Base-by-base conservation (phyloP, 1,140 invertebrate genomes). In the Diprion similis region DNA sequence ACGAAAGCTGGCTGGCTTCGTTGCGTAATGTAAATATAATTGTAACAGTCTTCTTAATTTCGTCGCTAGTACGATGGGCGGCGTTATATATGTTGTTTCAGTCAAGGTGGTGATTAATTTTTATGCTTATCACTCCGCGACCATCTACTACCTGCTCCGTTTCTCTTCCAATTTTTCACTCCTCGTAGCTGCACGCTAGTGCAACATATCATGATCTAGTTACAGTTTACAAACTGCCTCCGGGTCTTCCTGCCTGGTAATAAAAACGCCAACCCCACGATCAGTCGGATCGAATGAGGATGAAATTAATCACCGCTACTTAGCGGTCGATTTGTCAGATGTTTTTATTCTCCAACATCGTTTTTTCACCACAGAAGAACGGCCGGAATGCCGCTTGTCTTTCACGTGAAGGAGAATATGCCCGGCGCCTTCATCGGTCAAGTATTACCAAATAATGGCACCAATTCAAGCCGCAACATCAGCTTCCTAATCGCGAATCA, bases 401-500 rank as follows among this genome's bases (percentile, higher is more conserved):
- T 96, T 80, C 91, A 92, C 71, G 93, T 95, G 0, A 91, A 91
- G 78, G 95, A 97, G 86, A 97, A 96, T 83, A 80, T 92, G 11
- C 90, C 92, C 1, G 93, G 93, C 19, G 91, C 92, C 24, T 89
- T 93, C 10, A 94, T 97, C 71, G 95, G 95, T 3, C 92, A 93
- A 79, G 89, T 95, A 48, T 88, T 93, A 46, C 90, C 90, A 74
- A 89, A 91, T 68, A 93, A 92, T 79, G 89, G 87, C 64, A 90
- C 83, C 77, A 86, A 83, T 68, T 71, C 79, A 8, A 72, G 76
- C 0, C 88, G 84, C 69, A 85, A 79, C 71, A 48, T 93, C 45
- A 89, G 90, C 76, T 95, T 95, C 75, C 89, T 94, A 46, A 93
- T 95, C 69, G 93, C 93, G 46, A 95, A 95, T 87, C 93, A 95